A percentile compares a stretch with the other conserved stretches of the same genome.
These are phyloP conservation scores for Rhegmatorhina hoffmannsi DNA, from an alignment of 2,113 vertebrate genomes.

Conservation along the genomic window DNA sequence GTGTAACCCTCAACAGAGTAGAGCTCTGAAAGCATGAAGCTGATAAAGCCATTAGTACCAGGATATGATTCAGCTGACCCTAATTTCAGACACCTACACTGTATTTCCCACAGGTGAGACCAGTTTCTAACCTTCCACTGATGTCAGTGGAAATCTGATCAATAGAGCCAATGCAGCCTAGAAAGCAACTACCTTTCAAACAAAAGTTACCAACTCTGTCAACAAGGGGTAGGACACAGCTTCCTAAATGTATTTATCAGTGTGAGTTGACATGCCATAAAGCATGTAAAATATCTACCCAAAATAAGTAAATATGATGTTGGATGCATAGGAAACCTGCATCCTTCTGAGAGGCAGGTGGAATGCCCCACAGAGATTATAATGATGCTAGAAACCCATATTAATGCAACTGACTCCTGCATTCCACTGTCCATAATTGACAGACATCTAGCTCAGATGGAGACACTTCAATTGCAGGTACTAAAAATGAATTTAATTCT, in stretches of 20 bases:
- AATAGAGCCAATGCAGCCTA: not conserved
- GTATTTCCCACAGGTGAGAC: not conserved
- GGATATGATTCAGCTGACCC: not conserved
- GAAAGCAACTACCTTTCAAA: not conserved
- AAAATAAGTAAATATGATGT: not conserved
- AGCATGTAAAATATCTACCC: not conserved
- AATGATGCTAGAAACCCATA: not conserved
- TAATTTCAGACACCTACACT: not conserved
- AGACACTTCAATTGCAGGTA: not conserved
- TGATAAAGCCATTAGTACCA: not conserved
- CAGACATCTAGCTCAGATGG: not conserved
- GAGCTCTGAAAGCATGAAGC: not conserved
- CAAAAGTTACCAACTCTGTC: not conserved
- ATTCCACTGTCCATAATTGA: not conserved
- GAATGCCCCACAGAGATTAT: not conserved
- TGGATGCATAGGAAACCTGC: not conserved
- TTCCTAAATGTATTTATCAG: not conserved
- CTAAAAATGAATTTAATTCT: not conserved
- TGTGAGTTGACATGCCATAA: not conserved
- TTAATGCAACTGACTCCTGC: not conserved
- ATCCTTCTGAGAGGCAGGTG: not conserved
- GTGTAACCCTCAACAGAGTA: not conserved
- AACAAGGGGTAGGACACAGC: too few relatives aligned
- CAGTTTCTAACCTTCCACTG: not conserved
- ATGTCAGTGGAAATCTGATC: not conserved